Evolutionary conservation across 2,113 vertebrate genomes (phyloP), one percentile per base, ranked within the genome.

Genomic region (Grantiella picta): DNA sequence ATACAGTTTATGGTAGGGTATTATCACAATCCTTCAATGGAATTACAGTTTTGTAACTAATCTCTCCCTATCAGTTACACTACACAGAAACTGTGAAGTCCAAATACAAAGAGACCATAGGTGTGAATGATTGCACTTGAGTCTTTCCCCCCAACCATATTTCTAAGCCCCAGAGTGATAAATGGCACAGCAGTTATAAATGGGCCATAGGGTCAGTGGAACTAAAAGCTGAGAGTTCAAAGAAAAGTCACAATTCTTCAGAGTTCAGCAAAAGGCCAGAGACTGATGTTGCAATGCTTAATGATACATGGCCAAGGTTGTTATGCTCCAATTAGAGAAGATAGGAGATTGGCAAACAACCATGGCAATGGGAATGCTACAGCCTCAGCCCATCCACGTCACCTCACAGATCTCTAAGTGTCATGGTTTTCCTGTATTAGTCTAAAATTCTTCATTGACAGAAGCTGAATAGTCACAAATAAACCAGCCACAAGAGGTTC

Each of bases 191-290:
- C 65, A 92, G 94, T 97, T 97, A 97, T 92, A 98, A 98, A 97
- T 66, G 96, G 96, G 95, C 94, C 97, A 93, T 64, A 96, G 93
- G 97, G 97, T 98, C 97, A 97, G 93, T 93, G 85, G 89, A 97
- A 96, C 95, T 89, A 92, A 95, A 95, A 97, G 96, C 93, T 86
- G 91, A 94, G 96, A 97, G 98, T 98, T 98, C 97, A 98, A 97
- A 98, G 95, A 98, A 96, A 97, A 98, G 97, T 97, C 97, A 97
- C 97, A 96, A 77, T 96, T 97, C 96, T 90, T 89, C 89, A 14
- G 97, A 97, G 98, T 98, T 98, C 98, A 98, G 89, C 72, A 97
- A 97, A 93, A 98, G 98, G 98, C 92, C 97, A 98, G 88, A 95
- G 84, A 85, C 92, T 94, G 91, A 92, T 91, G 87, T 71, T 59